Base-by-base conservation (phyloP, 2,113 vertebrate genomes). In the Pachyramphus minor region DNA sequence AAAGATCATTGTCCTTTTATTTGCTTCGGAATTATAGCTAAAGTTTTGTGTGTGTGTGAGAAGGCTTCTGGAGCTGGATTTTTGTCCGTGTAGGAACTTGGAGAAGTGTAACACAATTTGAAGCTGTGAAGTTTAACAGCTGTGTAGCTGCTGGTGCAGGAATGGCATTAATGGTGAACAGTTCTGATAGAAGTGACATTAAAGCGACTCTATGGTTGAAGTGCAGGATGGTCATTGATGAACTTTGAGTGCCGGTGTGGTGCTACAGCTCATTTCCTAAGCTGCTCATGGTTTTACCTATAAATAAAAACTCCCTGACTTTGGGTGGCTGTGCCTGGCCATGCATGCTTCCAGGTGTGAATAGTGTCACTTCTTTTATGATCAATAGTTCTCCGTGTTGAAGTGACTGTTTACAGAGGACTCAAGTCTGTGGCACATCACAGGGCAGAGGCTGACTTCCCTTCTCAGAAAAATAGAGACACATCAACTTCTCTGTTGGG, bases 381-480 rank as follows among this genome's bases (percentile, higher is more conserved):
- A 47, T 59, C 33, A 47, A 1, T 69, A 45, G 14, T 67, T 90
- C 75, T 69, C 59, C 63, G 19, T 73, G 39, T 77, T 60, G 33
- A 58, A 78, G 73, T 78, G 88, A 28, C 41, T 88, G 20, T 60
- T 75, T 44, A 5, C 78, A 66, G 71, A 52, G 45, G 62, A 64
- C 47, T 93, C 66, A 78, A 89, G 52, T 73, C 66, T 84, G 45
- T 69, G 75, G 72, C 63, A 50, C 35, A 33, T 80, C 27, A 39
- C 52, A 86, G 93, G 60, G 64, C 86, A 93, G 69, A 77, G 77
- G 42, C 80, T 80, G 55, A 52, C 39, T 90, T 86, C 79, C 50
- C 81, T 88, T 86, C 77, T 87, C 89, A 78, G 68, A 92, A 93
- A 92, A 90, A 45, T 15, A n/a, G 63, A 90, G 39, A 37, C 45